Evolutionary conservation across 1,140 invertebrate species (phyloP), one percentile per base, ranked within the genome.

Genomic region (Ooceraea biroi): DNA sequence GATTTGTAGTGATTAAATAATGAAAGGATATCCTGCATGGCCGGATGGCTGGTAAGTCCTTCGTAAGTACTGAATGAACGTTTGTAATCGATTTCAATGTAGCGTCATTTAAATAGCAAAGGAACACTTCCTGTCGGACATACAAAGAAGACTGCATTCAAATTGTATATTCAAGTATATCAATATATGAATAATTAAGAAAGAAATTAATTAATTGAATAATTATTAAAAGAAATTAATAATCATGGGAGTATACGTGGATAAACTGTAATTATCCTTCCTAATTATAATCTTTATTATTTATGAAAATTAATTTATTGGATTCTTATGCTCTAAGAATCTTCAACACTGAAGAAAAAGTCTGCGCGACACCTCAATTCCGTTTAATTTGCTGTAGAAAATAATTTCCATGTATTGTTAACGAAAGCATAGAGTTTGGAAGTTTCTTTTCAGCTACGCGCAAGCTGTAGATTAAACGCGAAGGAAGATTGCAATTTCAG

Each of bases 1-100:
- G 74, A 77, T 77, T 77, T 66, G 74, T 77, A 44, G 48, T 77
- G 74, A 66, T 77, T 77, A 77, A 77, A 77, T 77, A 77, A 60
- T 77, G 46, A 27, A 41, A 14, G 27, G 4, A 8, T 46, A 77
- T 46, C 19, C 52, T 77, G 48, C 50, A 66, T 10, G 74, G 55
- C 69, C 22, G 8, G 52, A 57, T 48, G n/a, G 11, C 36, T 3
- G 50, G 11, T 52, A 50, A 8, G 27, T 11, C 10, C 25, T 22
- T n/a, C 27, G 48, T 50, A 68, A 61, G 41, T 85, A 85, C 41
- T 73, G 71, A 82, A 11, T 48, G 57, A 55, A 69, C 69, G 41
- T 84, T 66, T 44, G 27, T 25, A 74, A 48, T 73, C 61, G 57
- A 55, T 22, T 48, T 46, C 44, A 44, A 61, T 63, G 57, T 46